Percentiles rank a stretch among this genome's conserved stretches.
phyloP scores from a whole-genome alignment of 2,888 invertebrate genomes.

The Leptinotarsa rubiginosa region DNA sequence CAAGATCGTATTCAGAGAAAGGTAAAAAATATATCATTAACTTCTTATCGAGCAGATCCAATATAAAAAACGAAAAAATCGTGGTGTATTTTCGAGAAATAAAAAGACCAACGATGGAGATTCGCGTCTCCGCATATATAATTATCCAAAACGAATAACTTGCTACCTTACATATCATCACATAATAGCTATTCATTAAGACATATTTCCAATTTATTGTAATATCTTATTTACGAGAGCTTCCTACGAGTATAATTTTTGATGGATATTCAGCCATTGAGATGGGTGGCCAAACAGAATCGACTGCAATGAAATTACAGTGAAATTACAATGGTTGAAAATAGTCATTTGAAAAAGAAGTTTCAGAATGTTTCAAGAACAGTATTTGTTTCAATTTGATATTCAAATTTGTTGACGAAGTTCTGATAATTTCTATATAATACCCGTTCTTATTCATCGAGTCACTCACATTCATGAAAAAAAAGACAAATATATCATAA shows the following conservation, averaged over 20 bases:
- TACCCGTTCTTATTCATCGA: too few relatives aligned
- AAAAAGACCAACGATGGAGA: slow-evolving; percentile 12
- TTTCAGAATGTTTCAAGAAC: neutral
- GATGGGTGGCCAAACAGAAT: slow-evolving; percentile 24
- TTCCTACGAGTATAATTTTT: slow-evolving; percentile 21
- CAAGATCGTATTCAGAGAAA: neutral
- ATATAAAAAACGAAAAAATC: neutral
- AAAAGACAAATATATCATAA: too few relatives aligned
- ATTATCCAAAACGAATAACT: slow-evolving; percentile 23
- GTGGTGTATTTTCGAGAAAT: slow-evolving; percentile 4
- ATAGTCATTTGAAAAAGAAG: neutral
- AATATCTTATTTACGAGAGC: slow-evolving; percentile 24
- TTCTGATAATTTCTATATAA: neutral
- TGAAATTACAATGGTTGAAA: slow-evolving; percentile 11
- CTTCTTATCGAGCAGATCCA: slow-evolving; percentile 9
- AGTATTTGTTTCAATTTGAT: neutral
- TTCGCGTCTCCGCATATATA: slow-evolving; percentile 15
- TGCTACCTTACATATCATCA: slow-evolving; percentile 27
- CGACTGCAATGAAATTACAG: slow-evolving; percentile 23
- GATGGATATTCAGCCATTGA: slow-evolving; percentile 8
- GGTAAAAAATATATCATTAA: slow-evolving; percentile 20
- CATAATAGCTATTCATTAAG: slow-evolving; percentile 14
- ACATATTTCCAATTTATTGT: slow-evolving; percentile 21
- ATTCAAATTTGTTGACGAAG: neutral
- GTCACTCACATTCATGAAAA: too few relatives aligned